Base-by-base conservation (phyloP, 2,888 invertebrate species). In the Alentia gelatinosa region DNA sequence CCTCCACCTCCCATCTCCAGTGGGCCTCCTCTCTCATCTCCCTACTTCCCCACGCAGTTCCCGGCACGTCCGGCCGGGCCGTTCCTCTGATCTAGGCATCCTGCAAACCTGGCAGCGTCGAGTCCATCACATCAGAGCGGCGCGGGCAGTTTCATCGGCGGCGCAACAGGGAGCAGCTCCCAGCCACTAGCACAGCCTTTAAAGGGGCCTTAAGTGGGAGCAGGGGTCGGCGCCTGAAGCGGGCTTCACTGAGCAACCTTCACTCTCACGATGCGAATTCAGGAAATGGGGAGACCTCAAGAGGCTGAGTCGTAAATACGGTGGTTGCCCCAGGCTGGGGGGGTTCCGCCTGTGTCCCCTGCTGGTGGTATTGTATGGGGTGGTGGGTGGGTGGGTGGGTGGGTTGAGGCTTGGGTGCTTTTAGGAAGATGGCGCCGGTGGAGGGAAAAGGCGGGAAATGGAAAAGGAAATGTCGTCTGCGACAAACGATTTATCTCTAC, bases 91-190 rank as follows among this genome's bases (percentile, higher is more conserved):
- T 56, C 56, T 56, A 12, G 56, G 23, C 19, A 19, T 56, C 56
- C 56, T 56, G 56, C 23, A 12, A 56, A 56, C 56, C 56, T n/a
- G 3, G n/a, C 56, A 56, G n/a, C 56, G n/a, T n/a, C 19, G 12
- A n/a, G 56, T 56, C 56, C 56, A 56, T 56, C 56, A 56, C 56
- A n/a, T 56, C 56, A n/a, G 56, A 56, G 56, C 56, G n/a, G 56
- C 56, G 19, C 56, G 56, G 56, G 9, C 56, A 56, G 56, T n/a
- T 56, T 56, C n/a, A 56, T 56, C 56, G 19, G 56, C 56, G 19
- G 56, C 19, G 56, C 56, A 56, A 56, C 56, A 56, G 56, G 56
- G 56, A 56, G 12, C 56, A 5, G 56, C 56, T 56, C 56, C 3
- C 1, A 56, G 56, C n/a, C 19, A n/a, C 56, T 56, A 19, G 19